Base-by-base conservation (phyloP, 1,140 invertebrate species). In the Cydia splendana region DNA sequence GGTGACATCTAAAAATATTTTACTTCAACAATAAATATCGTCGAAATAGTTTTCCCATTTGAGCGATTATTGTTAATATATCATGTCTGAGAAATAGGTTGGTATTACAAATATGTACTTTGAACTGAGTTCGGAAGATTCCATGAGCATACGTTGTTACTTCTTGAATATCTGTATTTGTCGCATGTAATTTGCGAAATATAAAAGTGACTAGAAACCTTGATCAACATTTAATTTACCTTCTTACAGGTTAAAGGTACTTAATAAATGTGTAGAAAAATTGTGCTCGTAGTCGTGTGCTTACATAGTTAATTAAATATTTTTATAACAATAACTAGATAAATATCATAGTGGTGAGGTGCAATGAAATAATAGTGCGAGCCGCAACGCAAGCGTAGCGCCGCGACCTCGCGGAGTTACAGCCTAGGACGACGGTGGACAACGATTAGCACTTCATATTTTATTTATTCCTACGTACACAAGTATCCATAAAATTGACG, bases 1-100 rank as follows among this genome's bases (percentile, higher is more conserved):
- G 85, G 84, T 82, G 84, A 85, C 81, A 81, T 91, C 90, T 90
- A 93, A 91, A 93, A 93, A 93, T 93, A 92, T 91, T 84, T 79
- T 86, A 85, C 81, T 87, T 83, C 84, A 87, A 89, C 86, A 83
- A 81, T 87, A 89, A 83, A 86, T 77, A 82, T 80, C 79, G 79
- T 84, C 76, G 78, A 84, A 85, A 76, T 80, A 81, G 51, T 83
- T 78, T 45, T 84, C 78, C 71, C 79, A 78, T 80, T 84, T 84
- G 84, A 87, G 80, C 82, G 80, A 81, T 76, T 79, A 75, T 76
- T 78, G 74, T 76, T 80, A 80, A 82, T 77, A 79, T 74, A 77
- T 71, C 71, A 74, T 57, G 78, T 77, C 78, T 79, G 78, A 81
- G 62, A 80, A 80, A 79, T 81, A 84, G 80, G 81, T 80, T 57